A percentile compares a stretch with the other conserved stretches of the same genome.
These are phyloP conservation scores for Mirza zaza DNA, from an alignment of 2,113 vertebrate genomes.

Conservation along the genomic window DNA sequence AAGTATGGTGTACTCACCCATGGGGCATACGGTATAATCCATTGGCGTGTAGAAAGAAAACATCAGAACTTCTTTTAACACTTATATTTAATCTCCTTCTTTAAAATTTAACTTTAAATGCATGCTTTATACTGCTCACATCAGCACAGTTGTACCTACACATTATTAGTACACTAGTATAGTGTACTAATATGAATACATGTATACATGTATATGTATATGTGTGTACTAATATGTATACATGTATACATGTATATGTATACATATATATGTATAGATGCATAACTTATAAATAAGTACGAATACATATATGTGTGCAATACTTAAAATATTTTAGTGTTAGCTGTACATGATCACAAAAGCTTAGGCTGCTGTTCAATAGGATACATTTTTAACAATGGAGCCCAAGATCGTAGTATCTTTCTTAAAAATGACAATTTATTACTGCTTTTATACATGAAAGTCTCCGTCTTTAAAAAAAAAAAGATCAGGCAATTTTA, in stretches of 20 bases:
- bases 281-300: slow-evolving; percentile 46
- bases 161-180: background rate
- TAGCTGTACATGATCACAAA: background rate
- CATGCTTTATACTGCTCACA: slow-evolving; percentile 18
- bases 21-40: background rate
- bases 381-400: background rate
- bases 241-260: too few species aligned
- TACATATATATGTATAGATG: too few species aligned
- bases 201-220: too few species aligned
- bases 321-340: slow-evolving; percentile 21
- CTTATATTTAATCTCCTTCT: slow-evolving; percentile 55
- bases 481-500: background rate
- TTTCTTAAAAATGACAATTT: slow-evolving; percentile 21
- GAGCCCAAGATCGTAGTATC: background rate
- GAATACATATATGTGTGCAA: slow-evolving; percentile 1
- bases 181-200: too few species aligned
- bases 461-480: background rate
- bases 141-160: slow-evolving; percentile 29
- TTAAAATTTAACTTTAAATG: slow-evolving; percentile 61
- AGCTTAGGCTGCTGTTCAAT: background rate
- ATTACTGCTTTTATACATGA: background rate
- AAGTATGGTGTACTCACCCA: background rate
- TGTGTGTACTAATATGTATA: too few species aligned
- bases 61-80: slow-evolving; percentile 12
- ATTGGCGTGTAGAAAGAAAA: background rate